Evolutionary conservation across 2,888 invertebrate genomes (phyloP).

Genomic region (Ectemnius lituratus): DNA sequence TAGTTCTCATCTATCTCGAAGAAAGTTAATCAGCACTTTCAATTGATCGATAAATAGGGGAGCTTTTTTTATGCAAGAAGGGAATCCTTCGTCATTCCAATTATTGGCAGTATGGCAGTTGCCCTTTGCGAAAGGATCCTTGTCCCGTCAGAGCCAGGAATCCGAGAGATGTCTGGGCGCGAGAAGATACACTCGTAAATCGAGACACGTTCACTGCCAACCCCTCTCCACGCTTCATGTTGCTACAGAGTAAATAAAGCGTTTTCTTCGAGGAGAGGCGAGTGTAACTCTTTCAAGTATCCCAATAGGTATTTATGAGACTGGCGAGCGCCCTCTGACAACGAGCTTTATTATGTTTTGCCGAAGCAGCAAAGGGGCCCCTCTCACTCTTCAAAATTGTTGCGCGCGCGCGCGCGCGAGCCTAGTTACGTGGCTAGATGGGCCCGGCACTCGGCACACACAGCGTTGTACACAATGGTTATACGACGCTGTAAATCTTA

Average conservation of each 20-base stretch:
- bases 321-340: constrained; percentile 15
- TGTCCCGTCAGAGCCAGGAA: constrained; percentile 22
- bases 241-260: constrained; percentile 58
- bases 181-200: constrained; percentile 42
- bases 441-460: constrained; percentile 20
- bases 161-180: constrained; percentile 35
- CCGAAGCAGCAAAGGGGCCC: constrained; percentile 40
- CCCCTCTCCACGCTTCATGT: not conserved
- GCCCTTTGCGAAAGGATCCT: too few relatives aligned
- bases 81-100: too few relatives aligned
- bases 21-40: too few relatives aligned
- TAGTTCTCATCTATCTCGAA: too few relatives aligned
- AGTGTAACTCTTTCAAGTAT: constrained; percentile 40
- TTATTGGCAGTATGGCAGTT: too few relatives aligned
- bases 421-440: constrained; percentile 37
- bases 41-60: too few relatives aligned
- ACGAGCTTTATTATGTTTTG: constrained; percentile 51
- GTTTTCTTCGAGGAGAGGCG: constrained; percentile 23
- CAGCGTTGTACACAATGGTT: constrained; percentile 47
- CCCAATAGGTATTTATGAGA: constrained; percentile 57
- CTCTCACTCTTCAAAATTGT: constrained; percentile 40
- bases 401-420: constrained; percentile 29
- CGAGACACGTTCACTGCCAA: constrained; percentile 43
- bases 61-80: too few relatives aligned
- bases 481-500: constrained; percentile 62